Conservation (phyloP, 2,888 invertebrate genomes). For the Atrina japonica region DNA sequence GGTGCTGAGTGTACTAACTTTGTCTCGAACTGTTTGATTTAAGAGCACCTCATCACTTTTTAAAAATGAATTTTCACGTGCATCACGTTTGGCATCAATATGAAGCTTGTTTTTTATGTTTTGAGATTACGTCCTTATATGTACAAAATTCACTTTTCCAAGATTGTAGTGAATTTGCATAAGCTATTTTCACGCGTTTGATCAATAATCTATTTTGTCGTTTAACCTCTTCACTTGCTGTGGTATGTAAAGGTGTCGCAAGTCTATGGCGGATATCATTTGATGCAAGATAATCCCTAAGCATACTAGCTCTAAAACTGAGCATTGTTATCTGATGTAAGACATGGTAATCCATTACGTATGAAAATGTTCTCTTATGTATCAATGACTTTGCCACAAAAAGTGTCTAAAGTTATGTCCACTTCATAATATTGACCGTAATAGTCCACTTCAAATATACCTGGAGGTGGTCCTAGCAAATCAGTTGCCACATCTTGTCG, state of each 20-base stretch:
- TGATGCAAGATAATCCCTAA: constrained; percentile 39
- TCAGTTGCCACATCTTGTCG: constrained; percentile 56
- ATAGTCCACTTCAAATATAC: constrained; percentile 53
- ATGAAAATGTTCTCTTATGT: constrained; percentile 46
- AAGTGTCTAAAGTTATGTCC: constrained; percentile 42
- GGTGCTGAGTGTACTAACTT: constrained; percentile 31
- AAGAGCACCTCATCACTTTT: constrained; percentile 37
- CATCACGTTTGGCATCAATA: constrained; percentile 25
- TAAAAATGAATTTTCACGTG: constrained; percentile 16
- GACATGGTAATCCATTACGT: constrained; percentile 43
- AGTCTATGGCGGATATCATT: constrained; percentile 46
- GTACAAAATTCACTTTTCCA: constrained; percentile 39
- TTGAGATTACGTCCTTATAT: constrained; percentile 25
- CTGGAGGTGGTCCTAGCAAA: constrained; percentile 48
- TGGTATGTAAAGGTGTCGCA: constrained; percentile 46
- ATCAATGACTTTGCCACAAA: constrained; percentile 43
- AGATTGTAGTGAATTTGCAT: constrained; percentile 37
- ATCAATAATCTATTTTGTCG: constrained; percentile 52
- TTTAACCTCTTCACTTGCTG: constrained; percentile 54
- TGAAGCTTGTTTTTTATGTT: constrained; percentile 33
- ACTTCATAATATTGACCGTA: constrained; percentile 53
- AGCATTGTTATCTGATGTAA: constrained; percentile 51
- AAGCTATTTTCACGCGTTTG: constrained; percentile 50
- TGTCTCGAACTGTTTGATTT: constrained; percentile 29
- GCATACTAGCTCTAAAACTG: constrained; percentile 42